Base-by-base conservation (phyloP, 2,888 invertebrate species). In the Lydus trimaculatus region DNA sequence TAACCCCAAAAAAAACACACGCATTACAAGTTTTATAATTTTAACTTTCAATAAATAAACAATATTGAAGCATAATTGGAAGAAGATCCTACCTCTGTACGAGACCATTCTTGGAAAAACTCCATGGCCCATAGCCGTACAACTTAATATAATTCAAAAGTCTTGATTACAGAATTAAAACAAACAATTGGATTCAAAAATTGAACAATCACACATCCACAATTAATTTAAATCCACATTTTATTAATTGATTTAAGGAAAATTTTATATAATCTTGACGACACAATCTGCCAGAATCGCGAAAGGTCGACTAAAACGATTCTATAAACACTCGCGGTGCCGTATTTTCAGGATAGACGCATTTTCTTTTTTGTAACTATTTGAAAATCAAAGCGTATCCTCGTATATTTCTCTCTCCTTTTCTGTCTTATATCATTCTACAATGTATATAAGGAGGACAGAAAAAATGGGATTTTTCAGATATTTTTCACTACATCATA, bases 31-130 rank as follows among this genome's bases (percentile, higher is more conserved):
- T 28, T 28, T 28, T 28, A 28, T 28, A 33, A 33, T 33, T 33
- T 33, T 11, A 33, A 33, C 33, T 33, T 11, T 33, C 33, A 33
- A 33, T 33, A 33, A 33, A 33, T 33, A 33, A 33, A 33, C 33
- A n/a, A n/a, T n/a, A 43, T 43, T n/a, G n/a, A 17, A 7, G 8
- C 6, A 43, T 9, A 5, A 6, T 33, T 33, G 3, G n/a, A 17
- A 7, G 17, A 23, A 15, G 3, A 33, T 52, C 56, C 43, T 66
- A 69, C 69, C 69, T 69, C 60, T 60, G 31, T 36, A 36, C 65
- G 62, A 28, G 82, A 79, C 85, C 85, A 85, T 80, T 85, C 85
- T 79, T 85, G 84, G 76, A 85, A 85, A 79, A 79, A 85, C 84
- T 85, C 85, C 85, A 85, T 85, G 76, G 82, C 80, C 85, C 85